These are phyloP conservation scores for Proteles cristata DNA, from an alignment of 2,113 vertebrate species.

Conservation along the genomic window DNA sequence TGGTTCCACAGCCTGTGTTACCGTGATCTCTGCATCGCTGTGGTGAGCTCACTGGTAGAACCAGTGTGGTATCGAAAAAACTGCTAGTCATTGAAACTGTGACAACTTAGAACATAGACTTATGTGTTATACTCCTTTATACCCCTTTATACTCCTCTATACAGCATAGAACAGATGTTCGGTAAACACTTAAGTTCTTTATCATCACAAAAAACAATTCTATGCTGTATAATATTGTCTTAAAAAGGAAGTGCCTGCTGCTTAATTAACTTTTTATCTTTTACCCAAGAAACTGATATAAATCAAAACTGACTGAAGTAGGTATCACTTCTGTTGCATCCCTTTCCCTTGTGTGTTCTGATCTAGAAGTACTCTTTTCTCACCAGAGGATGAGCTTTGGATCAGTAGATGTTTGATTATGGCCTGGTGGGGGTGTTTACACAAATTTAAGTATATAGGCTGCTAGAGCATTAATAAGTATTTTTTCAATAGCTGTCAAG, in stretches of 20 bases:
- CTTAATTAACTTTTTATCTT: not conserved
- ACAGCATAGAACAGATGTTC: not conserved
- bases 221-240: not conserved
- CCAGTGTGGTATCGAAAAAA: not conserved
- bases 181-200: not conserved
- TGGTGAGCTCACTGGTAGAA: not conserved
- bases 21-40: not conserved
- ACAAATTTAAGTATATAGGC: not conserved
- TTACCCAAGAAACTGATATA: not conserved
- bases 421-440: not conserved
- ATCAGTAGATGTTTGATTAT: not conserved
- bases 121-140: not conserved
- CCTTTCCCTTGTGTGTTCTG: fast-evolving
- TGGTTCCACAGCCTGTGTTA: fast-evolving
- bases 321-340: not conserved
- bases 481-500: not conserved
- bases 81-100: not conserved
- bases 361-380: not conserved
- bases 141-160: not conserved
- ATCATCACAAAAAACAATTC: not conserved
- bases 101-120: not conserved
- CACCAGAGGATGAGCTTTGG: not conserved
- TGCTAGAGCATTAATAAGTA: not conserved
- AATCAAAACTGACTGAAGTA: not conserved
- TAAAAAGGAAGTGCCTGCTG: not conserved